Percentiles rank a stretch among this genome's conserved stretches.
Conservation (phyloP, 1,140 invertebrate genomes). For the Argopecten irradians region DNA sequence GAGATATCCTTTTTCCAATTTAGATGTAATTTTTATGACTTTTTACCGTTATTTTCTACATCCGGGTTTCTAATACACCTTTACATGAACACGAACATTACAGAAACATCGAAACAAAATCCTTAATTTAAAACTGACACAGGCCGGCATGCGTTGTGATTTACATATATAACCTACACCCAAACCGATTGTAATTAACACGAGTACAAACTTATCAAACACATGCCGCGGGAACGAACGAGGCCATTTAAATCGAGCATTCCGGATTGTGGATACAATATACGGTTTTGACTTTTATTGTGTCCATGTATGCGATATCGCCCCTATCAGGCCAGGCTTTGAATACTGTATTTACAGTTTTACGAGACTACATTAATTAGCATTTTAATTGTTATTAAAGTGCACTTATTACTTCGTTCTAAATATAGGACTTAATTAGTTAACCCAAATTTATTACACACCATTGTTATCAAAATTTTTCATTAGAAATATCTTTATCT, state of each 20-base stretch:
- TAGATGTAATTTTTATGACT: neutral
- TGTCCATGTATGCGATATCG: neutral
- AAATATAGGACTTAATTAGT: no score
- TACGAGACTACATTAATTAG: no score
- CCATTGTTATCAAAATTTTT: no score
- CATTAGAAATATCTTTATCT: neutral
- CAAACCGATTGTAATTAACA: neutral
- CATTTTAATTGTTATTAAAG: no score
- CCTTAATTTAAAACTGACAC: neutral
- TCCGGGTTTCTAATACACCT: neutral
- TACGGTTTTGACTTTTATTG: neutral
- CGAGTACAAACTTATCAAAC: conserved; percentile 10
- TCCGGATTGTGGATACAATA: neutral
- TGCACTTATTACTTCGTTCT: no score
- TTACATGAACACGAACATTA: no score
- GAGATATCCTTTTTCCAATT: neutral
- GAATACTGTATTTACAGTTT: neutral
- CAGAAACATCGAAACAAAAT: neutral
- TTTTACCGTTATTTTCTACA: neutral
- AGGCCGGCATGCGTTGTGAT: neutral
- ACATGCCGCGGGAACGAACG: neutral
- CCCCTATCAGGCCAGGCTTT: neutral
- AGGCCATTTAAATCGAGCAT: neutral
- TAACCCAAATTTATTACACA: no score
- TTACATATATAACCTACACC: neutral